These are phyloP conservation scores for Caenorhabditis macrosperma DNA, from an alignment of 2,888 invertebrate genomes.

Conservation along the genomic window DNA sequence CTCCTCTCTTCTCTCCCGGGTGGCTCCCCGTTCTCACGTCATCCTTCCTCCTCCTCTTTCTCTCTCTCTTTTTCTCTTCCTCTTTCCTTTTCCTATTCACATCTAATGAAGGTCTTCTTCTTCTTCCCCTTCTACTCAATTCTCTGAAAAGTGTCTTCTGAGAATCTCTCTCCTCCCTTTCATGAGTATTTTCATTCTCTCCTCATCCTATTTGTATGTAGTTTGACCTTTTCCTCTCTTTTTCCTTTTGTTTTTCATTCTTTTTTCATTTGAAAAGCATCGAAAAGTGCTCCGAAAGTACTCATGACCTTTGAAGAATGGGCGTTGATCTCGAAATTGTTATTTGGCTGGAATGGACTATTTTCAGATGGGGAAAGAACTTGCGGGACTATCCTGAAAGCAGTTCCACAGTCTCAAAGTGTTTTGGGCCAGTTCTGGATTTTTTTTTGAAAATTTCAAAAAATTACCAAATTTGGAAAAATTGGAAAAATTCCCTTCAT, in stretches of 20 bases:
- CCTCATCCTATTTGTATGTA: background rate
- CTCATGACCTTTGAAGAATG: too few relatives aligned
- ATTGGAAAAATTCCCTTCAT: background rate
- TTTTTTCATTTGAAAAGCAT: background rate
- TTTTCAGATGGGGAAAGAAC: too few relatives aligned
- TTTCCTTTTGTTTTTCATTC: background rate
- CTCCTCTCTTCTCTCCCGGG: too few relatives aligned
- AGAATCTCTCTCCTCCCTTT: too few relatives aligned
- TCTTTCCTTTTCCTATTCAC: constrained; percentile 3
- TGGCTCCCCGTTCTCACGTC: background rate
- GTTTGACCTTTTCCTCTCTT: background rate
- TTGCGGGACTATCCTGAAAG: too few relatives aligned
- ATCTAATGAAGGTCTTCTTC: constrained; percentile 23
- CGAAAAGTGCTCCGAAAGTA: too few relatives aligned
- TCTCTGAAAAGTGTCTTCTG: background rate
- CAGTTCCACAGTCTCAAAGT: too few relatives aligned
- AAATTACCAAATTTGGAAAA: background rate
- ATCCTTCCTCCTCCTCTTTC: constrained; percentile 25
- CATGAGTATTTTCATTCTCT: background rate
- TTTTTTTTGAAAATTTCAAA: background rate
- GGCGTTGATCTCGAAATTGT: too few relatives aligned
- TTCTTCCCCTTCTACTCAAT: constrained; percentile 6
- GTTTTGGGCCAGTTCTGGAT: too few relatives aligned
- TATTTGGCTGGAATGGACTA: too few relatives aligned
- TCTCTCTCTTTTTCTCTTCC: background rate